Evolutionary conservation across 2,888 invertebrate genomes (phyloP).

Genomic region (Parasteatoda lunata): DNA sequence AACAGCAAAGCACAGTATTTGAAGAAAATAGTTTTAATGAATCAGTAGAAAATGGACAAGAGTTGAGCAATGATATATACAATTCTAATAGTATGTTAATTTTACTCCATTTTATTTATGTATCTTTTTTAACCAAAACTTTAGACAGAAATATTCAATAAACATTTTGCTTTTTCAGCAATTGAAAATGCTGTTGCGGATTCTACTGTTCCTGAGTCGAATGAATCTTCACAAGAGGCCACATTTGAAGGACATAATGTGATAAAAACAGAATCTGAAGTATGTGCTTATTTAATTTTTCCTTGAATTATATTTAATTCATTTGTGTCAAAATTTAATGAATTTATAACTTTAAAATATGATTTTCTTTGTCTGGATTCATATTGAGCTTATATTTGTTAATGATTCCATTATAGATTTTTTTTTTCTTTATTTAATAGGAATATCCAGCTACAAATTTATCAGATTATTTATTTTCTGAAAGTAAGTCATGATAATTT

Average conservation of each 20-base stretch:
- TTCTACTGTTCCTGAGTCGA: constrained; percentile 4
- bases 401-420: not conserved
- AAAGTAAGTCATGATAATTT: constrained; percentile 29
- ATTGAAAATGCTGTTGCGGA: not conserved
- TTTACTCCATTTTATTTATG: not conserved
- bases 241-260: not conserved
- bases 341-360: not conserved
- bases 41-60: not conserved
- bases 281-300: not conserved
- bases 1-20: not conserved
- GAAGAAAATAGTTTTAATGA: not conserved
- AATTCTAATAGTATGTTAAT: not conserved
- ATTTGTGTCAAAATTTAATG: not conserved
- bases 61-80: not conserved
- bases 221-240: constrained; percentile 3
- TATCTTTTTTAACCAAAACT: not conserved
- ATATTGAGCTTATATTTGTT: not conserved
- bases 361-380: too few species aligned
- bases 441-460: constrained; percentile 43
- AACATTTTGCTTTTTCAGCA: not conserved
- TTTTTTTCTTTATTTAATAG: constrained; percentile 5
- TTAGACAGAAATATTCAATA: not conserved
- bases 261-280: not conserved
- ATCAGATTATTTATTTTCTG: constrained; percentile 39
- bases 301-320: not conserved